Conservation (phyloP, 2,113 vertebrate genomes). For the Holacanthus passer region DNA sequence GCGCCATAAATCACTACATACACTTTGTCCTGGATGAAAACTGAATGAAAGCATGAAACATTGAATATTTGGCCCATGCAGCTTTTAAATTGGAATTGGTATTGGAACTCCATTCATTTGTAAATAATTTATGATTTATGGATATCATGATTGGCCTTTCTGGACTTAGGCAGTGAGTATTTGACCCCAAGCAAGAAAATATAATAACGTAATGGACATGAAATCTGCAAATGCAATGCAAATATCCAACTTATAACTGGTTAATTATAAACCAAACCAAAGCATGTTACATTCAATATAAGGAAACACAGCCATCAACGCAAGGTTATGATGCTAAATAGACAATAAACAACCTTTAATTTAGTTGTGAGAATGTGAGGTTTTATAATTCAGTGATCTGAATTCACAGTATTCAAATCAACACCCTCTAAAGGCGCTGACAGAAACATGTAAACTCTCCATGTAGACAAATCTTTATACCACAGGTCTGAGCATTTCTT, state of each 20-base stretch:
- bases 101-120: constrained; percentile 44
- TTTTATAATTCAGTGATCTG: constrained; percentile 21
- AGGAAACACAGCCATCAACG: background rate
- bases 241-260: background rate
- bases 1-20: constrained; percentile 48
- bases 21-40: constrained; percentile 50
- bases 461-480: background rate
- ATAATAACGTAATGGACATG: background rate
- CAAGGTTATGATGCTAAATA: background rate
- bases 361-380: background rate
- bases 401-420: constrained; percentile 30
- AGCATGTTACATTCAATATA: background rate
- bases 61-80: constrained; percentile 41
- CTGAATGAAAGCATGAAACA: constrained; percentile 45
- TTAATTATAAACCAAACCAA: background rate
- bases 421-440: background rate
- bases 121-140: constrained; percentile 55
- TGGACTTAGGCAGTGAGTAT: background rate
- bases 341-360: constrained; percentile 14
- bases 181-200: constrained; percentile 3
- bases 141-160: constrained; percentile 29
- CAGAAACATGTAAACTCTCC: constrained; percentile 25
- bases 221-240: constrained; percentile 31
- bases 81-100: constrained; percentile 63
- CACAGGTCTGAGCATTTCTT: constrained; percentile 12